Conservation (phyloP, 2,797 vertebrate genomes). For the Pteronotus mesoamericanus region DNA sequence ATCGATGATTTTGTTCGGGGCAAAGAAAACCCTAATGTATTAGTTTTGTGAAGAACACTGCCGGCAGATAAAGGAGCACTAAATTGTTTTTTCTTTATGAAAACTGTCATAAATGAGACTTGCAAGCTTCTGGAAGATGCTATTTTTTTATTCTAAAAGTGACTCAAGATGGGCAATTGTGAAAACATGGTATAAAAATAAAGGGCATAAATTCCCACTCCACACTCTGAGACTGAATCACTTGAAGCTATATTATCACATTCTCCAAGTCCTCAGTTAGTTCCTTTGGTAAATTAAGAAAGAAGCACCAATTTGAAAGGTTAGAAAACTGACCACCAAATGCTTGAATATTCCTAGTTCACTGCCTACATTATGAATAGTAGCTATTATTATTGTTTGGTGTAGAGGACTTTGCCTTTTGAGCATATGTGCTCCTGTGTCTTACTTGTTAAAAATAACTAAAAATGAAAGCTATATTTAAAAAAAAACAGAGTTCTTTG, state of each 20-base stretch:
- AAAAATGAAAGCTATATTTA: not conserved
- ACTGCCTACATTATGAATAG: not conserved
- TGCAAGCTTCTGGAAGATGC: not conserved
- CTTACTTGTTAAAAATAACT: not conserved
- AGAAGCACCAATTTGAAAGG: not conserved
- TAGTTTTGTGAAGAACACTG: not conserved
- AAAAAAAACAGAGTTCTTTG: not conserved
- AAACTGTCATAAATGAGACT: not conserved
- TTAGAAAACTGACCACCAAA: not conserved
- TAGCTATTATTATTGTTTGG: not conserved
- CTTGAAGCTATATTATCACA: not conserved
- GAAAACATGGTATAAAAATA: not conserved
- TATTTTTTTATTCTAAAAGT: not conserved
- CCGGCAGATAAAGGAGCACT: not conserved
- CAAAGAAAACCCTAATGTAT: not conserved
- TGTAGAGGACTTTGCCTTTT: not conserved
- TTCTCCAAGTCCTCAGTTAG: not conserved
- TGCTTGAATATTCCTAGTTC: not conserved
- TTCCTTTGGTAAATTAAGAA: not conserved
- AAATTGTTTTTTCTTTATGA: not conserved
- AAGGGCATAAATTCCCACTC: not conserved
- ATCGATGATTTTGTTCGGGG: not conserved
- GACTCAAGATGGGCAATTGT: not conserved
- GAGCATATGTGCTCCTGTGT: not conserved
- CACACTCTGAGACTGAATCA: not conserved